phyloP scores from a whole-genome alignment of 2,888 invertebrate genomes.

The Tolmerus cingulatus region DNA sequence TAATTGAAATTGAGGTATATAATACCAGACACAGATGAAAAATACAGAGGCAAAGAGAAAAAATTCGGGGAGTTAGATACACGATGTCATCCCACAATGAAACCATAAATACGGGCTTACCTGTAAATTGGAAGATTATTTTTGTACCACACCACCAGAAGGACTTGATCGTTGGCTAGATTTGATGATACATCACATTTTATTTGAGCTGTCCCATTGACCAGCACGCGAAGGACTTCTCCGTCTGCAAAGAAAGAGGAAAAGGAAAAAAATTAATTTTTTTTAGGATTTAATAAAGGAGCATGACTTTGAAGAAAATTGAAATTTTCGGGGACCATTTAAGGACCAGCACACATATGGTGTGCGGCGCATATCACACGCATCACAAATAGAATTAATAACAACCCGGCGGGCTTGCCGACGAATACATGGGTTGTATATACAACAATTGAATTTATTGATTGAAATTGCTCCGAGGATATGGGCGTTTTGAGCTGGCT shows the following conservation, averaged over 20 bases:
- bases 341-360: background rate
- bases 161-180: constrained; percentile 78
- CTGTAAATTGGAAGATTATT: constrained; percentile 90
- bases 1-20: constrained; percentile 44
- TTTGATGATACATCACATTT: constrained; percentile 87
- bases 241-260: constrained; percentile 58
- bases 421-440: background rate
- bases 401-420: background rate
- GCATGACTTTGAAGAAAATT: background rate
- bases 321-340: background rate
- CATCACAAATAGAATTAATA: background rate
- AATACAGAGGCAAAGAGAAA: background rate
- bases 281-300: background rate
- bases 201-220: constrained; percentile 80
- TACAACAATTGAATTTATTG: background rate
- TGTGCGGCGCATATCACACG: background rate
- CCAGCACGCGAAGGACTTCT: constrained; percentile 65
- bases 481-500: background rate
- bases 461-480: background rate
- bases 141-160: constrained; percentile 91
- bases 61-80: background rate
- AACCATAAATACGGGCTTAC: constrained; percentile 64
- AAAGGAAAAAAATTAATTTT: background rate
- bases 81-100: background rate
- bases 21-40: background rate